Evolutionary conservation across 2,797 vertebrate species (phyloP).

Genomic region (Hydrophis major): DNA sequence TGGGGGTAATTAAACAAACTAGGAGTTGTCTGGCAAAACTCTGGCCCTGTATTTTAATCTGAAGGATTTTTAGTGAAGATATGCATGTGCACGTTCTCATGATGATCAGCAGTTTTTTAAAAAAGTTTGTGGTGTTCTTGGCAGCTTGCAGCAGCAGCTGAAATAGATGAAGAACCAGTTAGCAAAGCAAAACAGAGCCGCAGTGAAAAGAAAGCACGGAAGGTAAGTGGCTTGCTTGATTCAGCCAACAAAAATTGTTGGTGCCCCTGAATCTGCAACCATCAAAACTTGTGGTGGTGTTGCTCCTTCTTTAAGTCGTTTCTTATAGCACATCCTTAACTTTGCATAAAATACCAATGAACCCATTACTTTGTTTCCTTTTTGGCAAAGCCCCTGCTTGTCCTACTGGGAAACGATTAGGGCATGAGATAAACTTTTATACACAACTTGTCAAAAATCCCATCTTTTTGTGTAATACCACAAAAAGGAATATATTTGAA

Average conservation of each 20-base stretch:
- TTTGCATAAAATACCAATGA: neutral
- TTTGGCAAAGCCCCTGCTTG: neutral
- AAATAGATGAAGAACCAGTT: slow-evolving; percentile 97
- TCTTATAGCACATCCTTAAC: neutral
- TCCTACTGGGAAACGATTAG: neutral
- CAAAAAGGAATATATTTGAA: neutral
- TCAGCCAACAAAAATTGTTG: neutral
- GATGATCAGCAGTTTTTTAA: neutral
- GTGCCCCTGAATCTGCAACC: neutral
- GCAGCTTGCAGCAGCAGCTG: slow-evolving; percentile 94
- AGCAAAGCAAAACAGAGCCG: slow-evolving; percentile 99
- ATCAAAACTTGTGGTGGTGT: neutral
- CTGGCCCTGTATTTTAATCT: neutral
- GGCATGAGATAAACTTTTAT: neutral
- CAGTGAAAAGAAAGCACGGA: slow-evolving; percentile 97
- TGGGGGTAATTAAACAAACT: neutral
- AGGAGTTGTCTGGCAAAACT: neutral
- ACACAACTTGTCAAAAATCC: neutral
- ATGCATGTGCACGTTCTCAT: neutral
- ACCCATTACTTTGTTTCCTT: neutral
- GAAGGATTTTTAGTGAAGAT: neutral
- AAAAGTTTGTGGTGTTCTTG: neutral
- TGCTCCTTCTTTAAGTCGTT: neutral
- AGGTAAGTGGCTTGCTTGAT: slow-evolving; percentile 73
- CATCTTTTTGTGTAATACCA: neutral